Evolutionary conservation across 2,797 vertebrate species (phyloP), one percentile per base, ranked within the genome.

Genomic region (Adelosebastes latens): DNA sequence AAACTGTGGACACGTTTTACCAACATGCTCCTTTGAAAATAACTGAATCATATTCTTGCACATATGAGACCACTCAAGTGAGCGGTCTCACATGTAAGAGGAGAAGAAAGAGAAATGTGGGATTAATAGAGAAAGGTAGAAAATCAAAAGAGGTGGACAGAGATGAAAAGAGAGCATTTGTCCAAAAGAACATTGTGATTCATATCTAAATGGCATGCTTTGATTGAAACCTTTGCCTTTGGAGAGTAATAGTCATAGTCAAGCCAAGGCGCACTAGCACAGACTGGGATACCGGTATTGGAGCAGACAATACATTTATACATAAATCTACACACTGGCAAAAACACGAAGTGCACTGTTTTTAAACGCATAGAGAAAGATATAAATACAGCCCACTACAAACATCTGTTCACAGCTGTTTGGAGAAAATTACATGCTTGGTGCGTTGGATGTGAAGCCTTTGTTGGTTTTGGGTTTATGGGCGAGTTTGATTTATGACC

Each of bases 381-480:
- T 56, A 39, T 16, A 62, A 80, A 75, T 36, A 74, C 36, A 80
- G 63, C 22, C 64, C 2, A 11, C 3, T 34, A 25, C 42, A 75
- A 75, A 88, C 79, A 80, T 80, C 70, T 80, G 72, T 58, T 73
- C 66, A 83, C 87, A 81, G 80, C 84, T 86, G 86, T 78, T 75
- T 66, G 72, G 56, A 83, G 73, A 53, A 77, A 88, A 84, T 88
- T 39, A 82, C 62, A 74, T 46, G 42, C 77, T 72, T 62, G 53
- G 22, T 60, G 63, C 14, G 52, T 75, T 49, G 55, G 46, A 86
- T 79, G 63, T 84, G 67, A 71, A 88, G 55, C 22, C 39, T 49
- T 22, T 76, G 63, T 78, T 83, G 77, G 68, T 72, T 82, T 84
- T 63, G 72, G 59, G 27, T 62, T 39, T 34, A 58, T 62, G 25